Evolutionary conservation across 2,888 invertebrate species (phyloP), one percentile per base, ranked within the genome.

Genomic region (Spisula solida): DNA sequence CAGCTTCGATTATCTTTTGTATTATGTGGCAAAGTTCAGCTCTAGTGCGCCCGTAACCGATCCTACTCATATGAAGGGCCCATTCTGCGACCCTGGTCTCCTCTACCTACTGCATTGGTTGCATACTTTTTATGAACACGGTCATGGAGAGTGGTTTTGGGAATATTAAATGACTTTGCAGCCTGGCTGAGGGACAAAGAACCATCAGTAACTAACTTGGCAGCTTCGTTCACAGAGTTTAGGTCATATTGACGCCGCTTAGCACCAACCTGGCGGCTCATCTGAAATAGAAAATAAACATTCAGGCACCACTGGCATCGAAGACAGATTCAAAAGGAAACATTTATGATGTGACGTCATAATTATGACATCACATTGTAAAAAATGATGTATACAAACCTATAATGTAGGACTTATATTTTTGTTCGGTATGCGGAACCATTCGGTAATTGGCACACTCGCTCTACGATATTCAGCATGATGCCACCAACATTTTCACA

Each of bases 11-110:
- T 16, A 85, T 85, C 16, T 79, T 70, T 55, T 86, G 70, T 14
- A 91, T 85, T 1, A 55, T 20, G 5, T 47, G 0, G 51, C 31
- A 14, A 88, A 60, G 47, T 88, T 81, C 16, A 79, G 60, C 56
- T 82, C 48, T 18, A n/a, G 90, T 90, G 18, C 90, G 83, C 10
- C 84, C 90, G 82, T 85, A 90, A n/a, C n/a, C n/a, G n/a, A 29
- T 87, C 20, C 48, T 56, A 12, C 81, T 25, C 90, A 90, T 88
- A 29, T 85, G 81, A 6, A 90, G 48, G 0, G 82, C 82, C 87
- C 87, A 87, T 8, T 90, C 84, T 1, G 84, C 86, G 20, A 89
- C 34, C 6, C 81, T 31, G 31, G 79, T 0, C 41, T 84, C 89
- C 51, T 86, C 89, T 0, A 16, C 88, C 88, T 31, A 56, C 56